Conservation (phyloP, 2,113 vertebrate species). For the Macaca nemestrina region DNA sequence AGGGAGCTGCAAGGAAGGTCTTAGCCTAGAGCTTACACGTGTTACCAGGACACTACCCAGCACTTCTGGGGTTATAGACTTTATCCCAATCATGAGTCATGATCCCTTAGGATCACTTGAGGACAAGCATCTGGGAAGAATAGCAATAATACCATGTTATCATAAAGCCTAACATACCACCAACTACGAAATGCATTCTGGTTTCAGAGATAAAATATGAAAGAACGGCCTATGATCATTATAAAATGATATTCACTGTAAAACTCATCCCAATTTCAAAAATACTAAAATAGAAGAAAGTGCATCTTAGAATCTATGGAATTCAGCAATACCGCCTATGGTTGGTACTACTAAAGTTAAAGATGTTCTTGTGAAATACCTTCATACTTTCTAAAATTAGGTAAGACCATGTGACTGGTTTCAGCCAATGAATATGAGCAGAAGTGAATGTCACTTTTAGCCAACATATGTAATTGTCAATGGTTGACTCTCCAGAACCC, state of each 20-base stretch:
- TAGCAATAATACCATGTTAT: neutral
- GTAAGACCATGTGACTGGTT: neutral
- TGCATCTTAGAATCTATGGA: neutral
- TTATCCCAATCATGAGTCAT: neutral
- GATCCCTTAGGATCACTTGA: neutral
- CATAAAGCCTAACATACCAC: neutral
- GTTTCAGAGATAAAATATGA: conserved; percentile 28
- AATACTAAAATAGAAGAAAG: neutral
- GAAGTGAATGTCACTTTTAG: neutral
- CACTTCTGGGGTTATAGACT: neutral
- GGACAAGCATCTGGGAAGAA: neutral
- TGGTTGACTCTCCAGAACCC: neutral
- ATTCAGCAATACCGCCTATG: neutral
- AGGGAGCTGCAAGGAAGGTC: neutral
- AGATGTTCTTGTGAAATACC: neutral
- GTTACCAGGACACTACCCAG: neutral
- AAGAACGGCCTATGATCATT: neutral
- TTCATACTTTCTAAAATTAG: neutral
- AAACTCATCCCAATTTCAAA: neutral
- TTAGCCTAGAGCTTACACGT: neutral
- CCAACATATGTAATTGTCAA: neutral
- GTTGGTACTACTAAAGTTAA: neutral
- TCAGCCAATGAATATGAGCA: neutral
- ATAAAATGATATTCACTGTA: neutral
- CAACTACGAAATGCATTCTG: neutral